These are phyloP conservation scores for Apolygus lucorum DNA, from an alignment of 1,140 invertebrate genomes.

Conservation along the genomic window DNA sequence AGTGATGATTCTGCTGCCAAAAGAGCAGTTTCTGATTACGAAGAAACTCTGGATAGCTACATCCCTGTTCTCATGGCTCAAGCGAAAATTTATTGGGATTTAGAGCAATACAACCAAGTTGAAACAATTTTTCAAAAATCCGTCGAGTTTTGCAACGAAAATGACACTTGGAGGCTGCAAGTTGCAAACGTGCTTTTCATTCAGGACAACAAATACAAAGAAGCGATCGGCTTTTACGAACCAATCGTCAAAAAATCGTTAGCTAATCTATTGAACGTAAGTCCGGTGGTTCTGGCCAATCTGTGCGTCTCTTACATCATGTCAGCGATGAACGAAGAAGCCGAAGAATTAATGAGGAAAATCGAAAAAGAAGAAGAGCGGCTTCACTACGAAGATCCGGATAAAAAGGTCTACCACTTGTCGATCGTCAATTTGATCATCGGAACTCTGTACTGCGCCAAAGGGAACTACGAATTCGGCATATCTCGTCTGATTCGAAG, in stretches of 20 bases:
- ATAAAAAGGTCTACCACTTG: constrained; percentile 91
- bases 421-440: constrained; percentile 99
- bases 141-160: constrained; percentile 95
- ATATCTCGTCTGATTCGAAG: constrained; percentile 96
- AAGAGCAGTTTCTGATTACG: constrained; percentile 84
- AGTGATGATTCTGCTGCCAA: constrained; percentile 83
- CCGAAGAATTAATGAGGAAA: constrained; percentile 96
- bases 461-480: constrained; percentile 99
- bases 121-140: constrained; percentile 93
- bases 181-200: constrained; percentile 98
- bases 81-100: constrained; percentile 98
- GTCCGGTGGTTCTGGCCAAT: constrained; percentile 95
- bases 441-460: constrained; percentile 95
- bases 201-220: constrained; percentile 98
- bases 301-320: constrained; percentile 98
- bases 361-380: constrained; percentile 97
- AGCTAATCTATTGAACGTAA: constrained; percentile 89
- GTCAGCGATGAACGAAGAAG: constrained; percentile 97
- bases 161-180: constrained; percentile 94
- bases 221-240: constrained; percentile 96
- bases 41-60: constrained; percentile 80
- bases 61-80: constrained; percentile 97
- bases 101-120: constrained; percentile 90
- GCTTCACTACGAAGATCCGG: constrained; percentile 82
- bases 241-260: constrained; percentile 95